A percentile compares a stretch with the other conserved stretches of the same genome.
Evolutionary conservation across 2,888 invertebrate genomes (phyloP).

Genomic region (Acanthococcus lagerstroemiae): DNA sequence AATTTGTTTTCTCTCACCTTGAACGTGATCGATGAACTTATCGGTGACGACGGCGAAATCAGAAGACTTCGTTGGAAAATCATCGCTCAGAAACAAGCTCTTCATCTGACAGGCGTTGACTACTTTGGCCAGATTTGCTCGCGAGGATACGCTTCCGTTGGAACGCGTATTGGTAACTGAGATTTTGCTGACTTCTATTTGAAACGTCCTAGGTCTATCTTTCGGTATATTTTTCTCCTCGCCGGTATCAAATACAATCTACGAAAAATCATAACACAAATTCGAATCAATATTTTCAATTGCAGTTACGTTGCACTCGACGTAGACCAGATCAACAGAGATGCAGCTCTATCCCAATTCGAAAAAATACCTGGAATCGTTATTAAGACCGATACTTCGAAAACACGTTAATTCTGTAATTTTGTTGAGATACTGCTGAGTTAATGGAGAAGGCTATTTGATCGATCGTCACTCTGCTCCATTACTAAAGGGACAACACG

Average conservation of each 20-base stretch:
- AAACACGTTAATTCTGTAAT: too few relatives aligned
- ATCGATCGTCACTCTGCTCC: too few relatives aligned
- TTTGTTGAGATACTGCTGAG: too few relatives aligned
- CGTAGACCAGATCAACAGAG: too few relatives aligned
- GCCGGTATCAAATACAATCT: conserved; percentile 19
- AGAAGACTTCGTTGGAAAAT: conserved; percentile 59
- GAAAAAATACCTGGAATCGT: too few relatives aligned
- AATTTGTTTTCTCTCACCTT: too few relatives aligned
- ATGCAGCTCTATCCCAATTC: too few relatives aligned
- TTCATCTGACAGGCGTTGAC: conserved; percentile 66
- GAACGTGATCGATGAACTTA: conserved; percentile 64
- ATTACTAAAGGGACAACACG: too few relatives aligned
- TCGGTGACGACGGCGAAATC: conserved; percentile 72
- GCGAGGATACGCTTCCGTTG: conserved; percentile 52
- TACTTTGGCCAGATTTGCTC: conserved; percentile 69
- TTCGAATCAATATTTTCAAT: too few relatives aligned
- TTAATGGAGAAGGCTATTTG: too few relatives aligned
- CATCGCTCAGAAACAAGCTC: conserved; percentile 61
- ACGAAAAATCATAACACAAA: not conserved
- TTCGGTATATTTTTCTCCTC: conserved; percentile 41
- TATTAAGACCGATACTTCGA: too few relatives aligned
- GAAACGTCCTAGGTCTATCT: conserved; percentile 78
- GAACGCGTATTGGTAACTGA: conserved; percentile 54
- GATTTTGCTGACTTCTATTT: conserved; percentile 69
- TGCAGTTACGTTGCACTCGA: too few relatives aligned